Percentiles rank a stretch among this genome's conserved stretches.
phyloP scores from a whole-genome alignment of 30 jellyfish, hydroid and myxozoan species.

The Morbakka virulenta region DNA sequence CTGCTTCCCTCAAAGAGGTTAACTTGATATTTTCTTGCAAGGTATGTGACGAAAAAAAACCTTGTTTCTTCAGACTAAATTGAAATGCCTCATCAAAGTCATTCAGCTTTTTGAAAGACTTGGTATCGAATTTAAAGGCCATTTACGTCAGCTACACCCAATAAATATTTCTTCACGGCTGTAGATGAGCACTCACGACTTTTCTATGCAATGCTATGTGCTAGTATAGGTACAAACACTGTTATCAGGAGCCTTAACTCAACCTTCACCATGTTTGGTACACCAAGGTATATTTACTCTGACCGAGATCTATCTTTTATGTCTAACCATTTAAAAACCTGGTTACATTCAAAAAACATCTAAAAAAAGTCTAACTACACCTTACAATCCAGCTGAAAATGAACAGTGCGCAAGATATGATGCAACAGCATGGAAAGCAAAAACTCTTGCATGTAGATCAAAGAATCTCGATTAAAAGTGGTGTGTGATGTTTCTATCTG shows the following conservation, averaged over 20 bases:
- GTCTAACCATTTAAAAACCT: background rate
- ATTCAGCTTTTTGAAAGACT: slow-evolving; percentile 34
- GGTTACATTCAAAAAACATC: background rate
- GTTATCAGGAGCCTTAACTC: background rate
- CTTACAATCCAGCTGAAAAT: slow-evolving; percentile 4
- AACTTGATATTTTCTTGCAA: too few species aligned
- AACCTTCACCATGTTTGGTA: slow-evolving; percentile 1
- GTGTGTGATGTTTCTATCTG: slow-evolving; percentile 39
- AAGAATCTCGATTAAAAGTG: background rate
- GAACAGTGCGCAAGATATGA: background rate
- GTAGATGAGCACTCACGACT: slow-evolving; percentile 21
- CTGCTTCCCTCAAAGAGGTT: too few species aligned
- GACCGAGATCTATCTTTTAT: slow-evolving; percentile 5
- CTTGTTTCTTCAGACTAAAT: too few species aligned
- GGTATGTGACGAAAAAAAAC: too few species aligned
- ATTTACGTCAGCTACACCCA: background rate
- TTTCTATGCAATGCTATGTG: slow-evolving; percentile 10
- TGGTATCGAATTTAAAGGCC: slow-evolving; percentile 47
- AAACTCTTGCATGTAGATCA: slow-evolving; percentile 3
- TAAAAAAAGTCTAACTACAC: slow-evolving; percentile 7
- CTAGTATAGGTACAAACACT: background rate
- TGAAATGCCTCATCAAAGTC: slow-evolving; percentile 30
- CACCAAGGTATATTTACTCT: slow-evolving; percentile 10
- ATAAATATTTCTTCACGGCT: slow-evolving; percentile 16
- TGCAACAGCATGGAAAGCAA: slow-evolving; percentile 50